Conservation (phyloP, 2,888 invertebrate species). For the Pollenia angustigena region DNA sequence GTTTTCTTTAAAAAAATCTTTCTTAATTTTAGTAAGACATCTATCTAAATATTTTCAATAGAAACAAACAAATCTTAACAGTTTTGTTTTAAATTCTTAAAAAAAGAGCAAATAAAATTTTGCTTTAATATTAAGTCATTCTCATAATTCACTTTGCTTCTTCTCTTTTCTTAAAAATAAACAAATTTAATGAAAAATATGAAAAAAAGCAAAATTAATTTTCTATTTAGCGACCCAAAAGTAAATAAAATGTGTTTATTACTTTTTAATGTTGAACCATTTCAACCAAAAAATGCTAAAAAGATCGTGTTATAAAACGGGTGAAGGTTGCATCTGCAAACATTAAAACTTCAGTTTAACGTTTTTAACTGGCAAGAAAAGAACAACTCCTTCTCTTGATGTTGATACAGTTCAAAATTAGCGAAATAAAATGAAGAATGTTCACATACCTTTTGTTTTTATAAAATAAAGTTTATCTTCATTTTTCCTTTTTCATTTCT, state of each 20-base stretch:
- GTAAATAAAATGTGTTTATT: constrained; percentile 48
- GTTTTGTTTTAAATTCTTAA: too few species aligned
- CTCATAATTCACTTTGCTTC: too few species aligned
- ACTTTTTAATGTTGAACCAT: constrained; percentile 47
- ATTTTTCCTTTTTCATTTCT: neutral
- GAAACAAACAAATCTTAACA: too few species aligned
- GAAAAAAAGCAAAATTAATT: neutral
- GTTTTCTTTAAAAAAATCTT: too few species aligned
- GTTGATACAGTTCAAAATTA: neutral
- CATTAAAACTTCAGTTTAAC: neutral
- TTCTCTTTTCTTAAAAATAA: too few species aligned
- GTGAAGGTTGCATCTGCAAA: neutral
- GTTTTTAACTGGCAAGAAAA: constrained; percentile 19
- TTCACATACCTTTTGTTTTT: neutral
- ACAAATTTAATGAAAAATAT: too few species aligned
- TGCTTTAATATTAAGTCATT: too few species aligned
- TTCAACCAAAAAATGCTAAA: constrained; percentile 9
- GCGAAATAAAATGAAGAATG: constrained; percentile 8
- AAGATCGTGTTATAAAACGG: neutral
- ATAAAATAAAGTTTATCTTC: neutral
- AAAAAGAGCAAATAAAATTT: too few species aligned
- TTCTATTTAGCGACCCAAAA: constrained; percentile 22
- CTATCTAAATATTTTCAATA: too few species aligned
- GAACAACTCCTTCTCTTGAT: neutral
- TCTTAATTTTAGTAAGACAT: too few species aligned